phyloP scores from a whole-genome alignment of 2,113 vertebrate species.

The Triplophysa siluroides region DNA sequence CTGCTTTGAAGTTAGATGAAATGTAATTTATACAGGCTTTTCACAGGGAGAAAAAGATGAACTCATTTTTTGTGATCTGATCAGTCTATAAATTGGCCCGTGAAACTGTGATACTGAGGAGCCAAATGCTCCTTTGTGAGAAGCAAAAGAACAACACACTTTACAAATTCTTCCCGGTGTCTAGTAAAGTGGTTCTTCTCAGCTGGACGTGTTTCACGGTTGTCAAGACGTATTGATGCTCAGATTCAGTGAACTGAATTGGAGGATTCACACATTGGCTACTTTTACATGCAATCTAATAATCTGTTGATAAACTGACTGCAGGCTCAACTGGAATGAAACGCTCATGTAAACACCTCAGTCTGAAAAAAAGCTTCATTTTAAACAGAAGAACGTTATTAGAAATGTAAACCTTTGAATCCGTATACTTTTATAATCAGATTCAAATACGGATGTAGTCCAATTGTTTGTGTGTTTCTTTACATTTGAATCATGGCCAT shows the following conservation, averaged over 20 bases:
- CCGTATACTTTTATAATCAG: no score
- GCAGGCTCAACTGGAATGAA: no score
- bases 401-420: no score
- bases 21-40: constrained; percentile 9
- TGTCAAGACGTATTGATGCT: background rate
- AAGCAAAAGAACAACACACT: background rate
- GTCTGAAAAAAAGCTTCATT: no score
- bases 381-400: no score
- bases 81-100: constrained; percentile 49
- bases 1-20: constrained; percentile 26
- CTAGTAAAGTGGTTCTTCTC: background rate
- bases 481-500: no score
- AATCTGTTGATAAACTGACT: no score
- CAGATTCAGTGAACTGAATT: background rate
- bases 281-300: no score
- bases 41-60: background rate
- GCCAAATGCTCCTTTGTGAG: constrained; percentile 49
- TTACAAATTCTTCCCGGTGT: background rate
- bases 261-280: no score
- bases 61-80: constrained; percentile 44
- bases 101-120: constrained; percentile 53
- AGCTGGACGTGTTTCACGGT: background rate
- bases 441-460: no score
- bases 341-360: no score
- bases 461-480: no score